Base-by-base conservation (phyloP, 1,140 invertebrate species). In the Papilio polyxenes region DNA sequence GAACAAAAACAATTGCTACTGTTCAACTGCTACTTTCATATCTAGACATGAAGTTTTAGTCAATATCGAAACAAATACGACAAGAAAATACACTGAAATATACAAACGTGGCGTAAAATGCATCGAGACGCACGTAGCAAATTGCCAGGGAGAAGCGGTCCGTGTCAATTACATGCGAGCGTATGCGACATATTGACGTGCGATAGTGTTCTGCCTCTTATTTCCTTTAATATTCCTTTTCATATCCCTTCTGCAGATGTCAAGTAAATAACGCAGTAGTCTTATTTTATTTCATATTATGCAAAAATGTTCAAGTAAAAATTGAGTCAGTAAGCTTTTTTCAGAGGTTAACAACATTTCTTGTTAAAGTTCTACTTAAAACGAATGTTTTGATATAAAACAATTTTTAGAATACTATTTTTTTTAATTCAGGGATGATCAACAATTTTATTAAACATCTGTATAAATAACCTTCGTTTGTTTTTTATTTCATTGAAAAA, bases 111-210 rank as follows among this genome's bases (percentile, higher is more conserved):
- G 49, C 11, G 20, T 23, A 76, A 76, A 76, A 76, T 53, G 75
- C 75, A 76, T n/a, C 75, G 49, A 76, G 75, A 51, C 44, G 75
- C 49, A 51, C 75, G 49, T 23, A 76, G 75, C 75, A 76, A 53
- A 76, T 76, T 76, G 75, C 49, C n/a, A 31, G 20, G 5, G 31
- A n/a, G 49, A 51, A 76, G 20, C 48, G 17, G 48, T 76, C 75
- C 75, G 75, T 53, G 75, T 76, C 44, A 76, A 76, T 76, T 76
- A 76, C 49, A 76, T 17, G n/a, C 20, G 75, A 76, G 75, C 48
- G 20, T 76, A 13, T 51, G 48, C 48, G 75, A 51, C 75, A 53
- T 53, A 76, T 51, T n/a, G 75, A 76, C 48, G 75, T 76, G 48
- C 13, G 15, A 48, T 49, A 9, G 75, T 31, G 48, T 53, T 76